Evolutionary conservation across 2,888 invertebrate species (phyloP).

Genomic region (Drosophila prolongata): DNA sequence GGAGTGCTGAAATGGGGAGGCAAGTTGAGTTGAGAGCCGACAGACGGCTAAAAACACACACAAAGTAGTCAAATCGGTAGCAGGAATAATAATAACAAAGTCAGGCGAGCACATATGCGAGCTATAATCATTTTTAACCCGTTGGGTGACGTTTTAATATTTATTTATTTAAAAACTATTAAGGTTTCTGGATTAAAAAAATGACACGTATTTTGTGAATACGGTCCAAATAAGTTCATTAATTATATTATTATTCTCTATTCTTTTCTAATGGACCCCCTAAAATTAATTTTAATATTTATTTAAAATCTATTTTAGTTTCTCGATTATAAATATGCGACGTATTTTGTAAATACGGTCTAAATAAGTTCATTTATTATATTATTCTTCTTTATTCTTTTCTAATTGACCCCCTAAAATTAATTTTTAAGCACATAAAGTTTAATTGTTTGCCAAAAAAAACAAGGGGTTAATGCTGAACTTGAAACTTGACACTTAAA

Average conservation of each 20-base stretch:
- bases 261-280: too few species aligned
- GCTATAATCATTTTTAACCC: conserved; percentile 9
- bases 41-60: conserved; percentile 19
- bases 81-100: conserved; percentile 27
- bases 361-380: too few species aligned
- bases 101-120: conserved; percentile 5
- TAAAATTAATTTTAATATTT: neutral
- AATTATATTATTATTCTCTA: too few species aligned
- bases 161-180: neutral
- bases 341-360: too few species aligned
- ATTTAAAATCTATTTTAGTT: too few species aligned
- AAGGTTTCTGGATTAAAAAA: too few species aligned
- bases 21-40: conserved; percentile 1
- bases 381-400: too few species aligned
- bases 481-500: conserved; percentile 43
- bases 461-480: conserved; percentile 23
- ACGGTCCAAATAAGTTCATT: too few species aligned
- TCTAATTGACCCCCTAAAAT: too few species aligned
- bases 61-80: conserved; percentile 26
- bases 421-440: too few species aligned
- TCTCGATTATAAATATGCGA: too few species aligned
- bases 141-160: neutral
- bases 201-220: too few species aligned
- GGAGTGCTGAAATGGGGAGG: conserved; percentile 19
- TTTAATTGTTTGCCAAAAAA: neutral